A percentile compares a stretch with the other conserved stretches of the same genome.
These are phyloP conservation scores for Drosophila busckii DNA, from an alignment of 1,140 invertebrate species.

Conservation along the genomic window DNA sequence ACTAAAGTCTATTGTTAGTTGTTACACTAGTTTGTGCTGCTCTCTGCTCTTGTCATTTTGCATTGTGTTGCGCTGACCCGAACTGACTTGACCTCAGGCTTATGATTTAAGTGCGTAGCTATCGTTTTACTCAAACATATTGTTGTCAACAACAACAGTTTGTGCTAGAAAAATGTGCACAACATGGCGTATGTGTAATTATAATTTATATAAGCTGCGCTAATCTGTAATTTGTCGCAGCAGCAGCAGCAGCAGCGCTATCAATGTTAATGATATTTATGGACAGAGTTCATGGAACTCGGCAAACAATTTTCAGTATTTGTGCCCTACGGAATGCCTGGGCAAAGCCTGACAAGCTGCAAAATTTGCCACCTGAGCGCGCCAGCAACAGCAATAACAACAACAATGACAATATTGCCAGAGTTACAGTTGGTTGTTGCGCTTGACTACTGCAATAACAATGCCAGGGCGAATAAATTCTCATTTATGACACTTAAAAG, in stretches of 20 bases:
- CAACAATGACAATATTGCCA: conserved; percentile 1
- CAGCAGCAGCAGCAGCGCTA: conserved; percentile 20
- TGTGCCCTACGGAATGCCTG: too few species aligned
- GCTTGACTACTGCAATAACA: conserved; percentile 52
- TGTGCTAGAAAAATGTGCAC: conserved; percentile 20
- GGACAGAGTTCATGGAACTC: conserved; percentile 62
- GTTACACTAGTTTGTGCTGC: too few species aligned
- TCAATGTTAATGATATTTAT: conserved; percentile 75
- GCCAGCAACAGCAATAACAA: conserved; percentile 13
- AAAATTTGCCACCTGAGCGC: conserved; percentile 69
- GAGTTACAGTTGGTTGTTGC: not conserved
- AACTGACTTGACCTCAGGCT: too few species aligned
- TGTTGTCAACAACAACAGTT: conserved; percentile 19
- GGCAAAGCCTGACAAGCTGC: conserved; percentile 31
- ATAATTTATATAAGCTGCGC: conserved; percentile 68
- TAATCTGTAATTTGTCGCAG: conserved; percentile 51
- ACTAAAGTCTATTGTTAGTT: too few species aligned
- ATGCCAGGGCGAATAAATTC: conserved; percentile 71
- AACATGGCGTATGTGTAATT: conserved; percentile 54
- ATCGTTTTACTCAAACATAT: not conserved
- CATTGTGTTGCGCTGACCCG: too few species aligned
- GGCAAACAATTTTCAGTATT: conserved; percentile 20
- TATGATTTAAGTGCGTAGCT: too few species aligned
- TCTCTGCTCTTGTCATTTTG: too few species aligned
- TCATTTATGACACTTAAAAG: conserved; percentile 76